Percentiles rank a stretch among this genome's conserved stretches.
Conservation (phyloP, 2,113 vertebrate genomes). For the Ploceus nigricollis region DNA sequence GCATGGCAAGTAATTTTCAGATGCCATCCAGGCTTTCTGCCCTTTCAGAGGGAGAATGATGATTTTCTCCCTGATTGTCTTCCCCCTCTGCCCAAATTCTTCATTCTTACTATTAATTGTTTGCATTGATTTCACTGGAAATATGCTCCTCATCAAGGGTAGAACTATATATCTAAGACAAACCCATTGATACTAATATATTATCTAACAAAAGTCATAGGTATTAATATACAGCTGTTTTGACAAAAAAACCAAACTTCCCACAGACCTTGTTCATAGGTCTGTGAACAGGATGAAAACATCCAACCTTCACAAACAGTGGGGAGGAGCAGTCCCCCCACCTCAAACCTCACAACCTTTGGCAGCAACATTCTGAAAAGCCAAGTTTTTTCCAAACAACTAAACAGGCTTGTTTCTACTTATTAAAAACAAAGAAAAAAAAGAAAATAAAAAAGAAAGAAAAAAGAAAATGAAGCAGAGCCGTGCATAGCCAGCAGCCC, state of each 20-base stretch:
- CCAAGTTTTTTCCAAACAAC: not conserved
- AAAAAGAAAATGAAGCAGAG: not conserved
- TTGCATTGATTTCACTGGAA: conserved; percentile 18
- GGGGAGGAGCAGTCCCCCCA: not conserved
- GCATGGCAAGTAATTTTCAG: not conserved
- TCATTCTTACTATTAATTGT: not conserved
- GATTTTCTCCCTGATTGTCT: not conserved
- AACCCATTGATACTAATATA: not conserved
- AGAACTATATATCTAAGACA: not conserved
- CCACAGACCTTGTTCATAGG: not conserved
- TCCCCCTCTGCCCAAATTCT: not conserved
- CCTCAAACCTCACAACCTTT: not conserved
- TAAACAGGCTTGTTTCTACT: conserved; percentile 38
- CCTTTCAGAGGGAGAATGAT: conserved; percentile 3
- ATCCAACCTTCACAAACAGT: not conserved
- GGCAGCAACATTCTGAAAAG: not conserved
- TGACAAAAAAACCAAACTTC: not conserved
- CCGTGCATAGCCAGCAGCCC: conserved; percentile 21
- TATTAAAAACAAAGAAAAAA: not conserved
- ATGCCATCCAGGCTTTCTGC: not conserved
- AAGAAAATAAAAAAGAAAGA: not conserved
- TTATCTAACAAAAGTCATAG: not conserved
- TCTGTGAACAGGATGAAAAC: conserved; percentile 22
- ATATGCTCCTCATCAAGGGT: not conserved
- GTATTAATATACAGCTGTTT: conserved; percentile 3